These are phyloP conservation scores for Cremastinae sp. DNA, from an alignment of 2,888 invertebrate genomes.

Conservation along the genomic window DNA sequence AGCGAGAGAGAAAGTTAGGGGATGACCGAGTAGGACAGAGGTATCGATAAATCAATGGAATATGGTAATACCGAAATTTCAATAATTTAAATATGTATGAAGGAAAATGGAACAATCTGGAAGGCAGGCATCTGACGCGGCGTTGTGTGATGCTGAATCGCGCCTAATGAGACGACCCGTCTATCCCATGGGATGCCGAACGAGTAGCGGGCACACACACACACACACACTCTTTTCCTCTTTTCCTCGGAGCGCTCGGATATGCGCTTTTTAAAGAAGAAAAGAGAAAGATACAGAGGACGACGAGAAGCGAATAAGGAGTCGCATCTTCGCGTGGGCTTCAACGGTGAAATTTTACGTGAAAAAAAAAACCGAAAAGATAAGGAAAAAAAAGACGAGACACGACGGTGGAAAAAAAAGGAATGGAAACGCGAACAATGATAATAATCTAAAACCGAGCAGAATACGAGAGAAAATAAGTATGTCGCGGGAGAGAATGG, in stretches of 20 bases:
- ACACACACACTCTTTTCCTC: constrained; percentile 36
- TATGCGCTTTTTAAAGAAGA: background rate
- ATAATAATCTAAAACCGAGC: constrained; percentile 44
- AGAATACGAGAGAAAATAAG: constrained; percentile 35
- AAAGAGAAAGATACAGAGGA: constrained; percentile 42
- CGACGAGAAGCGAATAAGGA: constrained; percentile 35
- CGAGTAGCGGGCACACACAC: constrained; percentile 48
- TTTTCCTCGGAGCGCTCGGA: background rate
- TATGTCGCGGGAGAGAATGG: constrained; percentile 8
- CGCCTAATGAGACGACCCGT: constrained; percentile 77
- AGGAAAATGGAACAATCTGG: constrained; percentile 79
- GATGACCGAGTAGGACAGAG: constrained; percentile 56
- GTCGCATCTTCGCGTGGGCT: constrained; percentile 62
- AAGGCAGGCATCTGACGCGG: constrained; percentile 74
- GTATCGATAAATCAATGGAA: constrained; percentile 79
- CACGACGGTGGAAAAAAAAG: background rate
- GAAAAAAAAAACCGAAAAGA: constrained; percentile 31
- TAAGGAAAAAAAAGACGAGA: constrained; percentile 3
- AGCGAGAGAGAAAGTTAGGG: constrained; percentile 56
- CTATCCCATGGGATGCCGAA: constrained; percentile 68
- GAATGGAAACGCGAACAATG: constrained; percentile 23
- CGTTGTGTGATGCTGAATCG: constrained; percentile 74
- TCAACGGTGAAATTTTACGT: constrained; percentile 16
- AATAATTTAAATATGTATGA: constrained; percentile 80
- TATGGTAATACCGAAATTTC: constrained; percentile 78